Evolutionary conservation across 2,113 vertebrate species (phyloP).

Genomic region (Stictonetta naevosa): DNA sequence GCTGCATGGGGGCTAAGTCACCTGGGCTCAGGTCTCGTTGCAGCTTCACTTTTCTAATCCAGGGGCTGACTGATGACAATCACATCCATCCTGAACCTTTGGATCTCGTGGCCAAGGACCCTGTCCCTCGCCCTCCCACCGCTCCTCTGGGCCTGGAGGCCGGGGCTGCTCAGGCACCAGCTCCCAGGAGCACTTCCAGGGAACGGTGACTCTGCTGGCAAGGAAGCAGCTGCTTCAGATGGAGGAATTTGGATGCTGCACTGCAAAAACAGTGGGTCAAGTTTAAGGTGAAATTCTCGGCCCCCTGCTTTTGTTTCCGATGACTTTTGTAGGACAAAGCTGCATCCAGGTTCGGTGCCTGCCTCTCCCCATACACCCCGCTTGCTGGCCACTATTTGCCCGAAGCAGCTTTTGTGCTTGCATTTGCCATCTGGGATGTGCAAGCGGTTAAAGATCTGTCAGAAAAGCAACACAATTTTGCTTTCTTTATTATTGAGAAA

Average conservation of each 20-base stretch:
- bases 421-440: neutral
- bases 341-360: neutral
- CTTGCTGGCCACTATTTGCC: neutral
- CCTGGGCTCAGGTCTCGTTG: neutral
- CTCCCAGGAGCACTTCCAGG: neutral
- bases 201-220: neutral
- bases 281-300: constrained; percentile 18
- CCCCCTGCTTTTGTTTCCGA: neutral
- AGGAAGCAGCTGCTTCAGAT: fast-evolving
- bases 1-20: neutral
- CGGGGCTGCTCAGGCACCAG: neutral
- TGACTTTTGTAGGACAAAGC: neutral
- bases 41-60: neutral
- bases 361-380: neutral
- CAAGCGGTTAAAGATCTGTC: neutral
- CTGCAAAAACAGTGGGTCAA: neutral
- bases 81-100: neutral
- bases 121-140: neutral
- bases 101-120: neutral
- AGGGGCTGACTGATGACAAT: neutral
- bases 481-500: constrained; percentile 19
- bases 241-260: neutral
- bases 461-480: neutral
- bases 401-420: fast-evolving
- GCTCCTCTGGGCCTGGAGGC: neutral